These are phyloP conservation scores for Peromyscus melanophrys DNA, from an alignment of 2,797 vertebrate species.

Conservation along the genomic window DNA sequence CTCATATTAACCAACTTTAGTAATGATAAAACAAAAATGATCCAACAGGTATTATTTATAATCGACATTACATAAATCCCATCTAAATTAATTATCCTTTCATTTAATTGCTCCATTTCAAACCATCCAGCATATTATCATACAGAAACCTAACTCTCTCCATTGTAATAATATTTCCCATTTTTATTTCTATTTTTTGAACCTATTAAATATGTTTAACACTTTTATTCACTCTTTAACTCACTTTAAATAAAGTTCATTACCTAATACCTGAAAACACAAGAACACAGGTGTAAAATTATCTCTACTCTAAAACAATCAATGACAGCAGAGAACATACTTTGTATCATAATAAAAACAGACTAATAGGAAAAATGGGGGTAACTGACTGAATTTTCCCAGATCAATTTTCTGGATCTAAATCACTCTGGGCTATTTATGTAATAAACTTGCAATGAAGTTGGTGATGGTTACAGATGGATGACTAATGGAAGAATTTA, in stretches of 20 bases:
- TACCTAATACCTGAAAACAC: conserved; percentile 70
- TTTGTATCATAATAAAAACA: conserved; percentile 16
- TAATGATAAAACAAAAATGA: too few species aligned
- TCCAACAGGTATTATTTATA: too few species aligned
- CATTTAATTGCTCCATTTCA: too few species aligned
- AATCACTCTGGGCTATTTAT: conserved; percentile 14
- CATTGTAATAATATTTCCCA: too few species aligned
- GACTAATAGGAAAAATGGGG: not conserved
- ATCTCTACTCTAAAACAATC: not conserved
- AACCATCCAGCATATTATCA: too few species aligned
- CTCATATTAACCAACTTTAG: too few species aligned
- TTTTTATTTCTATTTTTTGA: not conserved
- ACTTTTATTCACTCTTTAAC: conserved; percentile 54
- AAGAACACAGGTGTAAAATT: conserved; percentile 29
- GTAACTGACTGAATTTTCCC: conserved; percentile 8
- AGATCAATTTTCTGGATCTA: conserved; percentile 8
- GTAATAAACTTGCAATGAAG: conserved; percentile 30
- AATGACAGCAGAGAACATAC: not conserved
- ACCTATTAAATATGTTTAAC: not conserved
- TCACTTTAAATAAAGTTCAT: conserved; percentile 69
- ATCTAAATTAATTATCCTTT: too few species aligned
- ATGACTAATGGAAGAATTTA: conserved; percentile 25
- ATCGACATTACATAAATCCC: too few species aligned
- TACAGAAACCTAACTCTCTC: too few species aligned
- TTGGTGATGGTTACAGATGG: not conserved